Evolutionary conservation across 2,113 vertebrate genomes (phyloP).

Genomic region (Syrrhaptes paradoxus): DNA sequence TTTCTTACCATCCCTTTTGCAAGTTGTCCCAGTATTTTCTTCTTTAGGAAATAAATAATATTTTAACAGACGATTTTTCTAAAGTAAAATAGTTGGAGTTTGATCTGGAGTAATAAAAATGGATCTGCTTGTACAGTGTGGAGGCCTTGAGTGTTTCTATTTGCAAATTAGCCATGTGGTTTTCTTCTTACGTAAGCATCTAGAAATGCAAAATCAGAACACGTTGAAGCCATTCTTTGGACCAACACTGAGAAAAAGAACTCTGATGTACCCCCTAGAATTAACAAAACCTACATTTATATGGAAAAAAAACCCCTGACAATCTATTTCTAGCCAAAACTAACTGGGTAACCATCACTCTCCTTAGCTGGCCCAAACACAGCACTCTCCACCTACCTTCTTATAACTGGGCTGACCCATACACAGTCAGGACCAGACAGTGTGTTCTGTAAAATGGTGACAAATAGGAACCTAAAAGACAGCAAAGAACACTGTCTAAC

Average conservation of each 20-base stretch:
- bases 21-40: not conserved
- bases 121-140: rapidly evolving
- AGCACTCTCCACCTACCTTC: not conserved
- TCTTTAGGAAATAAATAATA: not conserved
- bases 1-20: not conserved
- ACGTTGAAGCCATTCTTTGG: not conserved
- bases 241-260: not conserved
- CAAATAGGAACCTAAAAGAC: not conserved
- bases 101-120: not conserved
- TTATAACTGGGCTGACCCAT: conserved; percentile 20
- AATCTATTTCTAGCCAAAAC: not conserved
- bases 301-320: not conserved
- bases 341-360: not conserved
- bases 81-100: not conserved
- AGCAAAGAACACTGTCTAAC: not conserved
- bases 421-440: not conserved
- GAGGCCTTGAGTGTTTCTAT: not conserved
- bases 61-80: not conserved
- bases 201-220: not conserved
- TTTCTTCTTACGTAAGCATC: not conserved
- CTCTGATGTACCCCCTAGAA: not conserved
- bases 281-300: not conserved
- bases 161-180: not conserved
- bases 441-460: not conserved
- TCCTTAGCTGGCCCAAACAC: not conserved